Conservation (phyloP, 2,888 invertebrate species). For the Endotricha flammealis region DNA sequence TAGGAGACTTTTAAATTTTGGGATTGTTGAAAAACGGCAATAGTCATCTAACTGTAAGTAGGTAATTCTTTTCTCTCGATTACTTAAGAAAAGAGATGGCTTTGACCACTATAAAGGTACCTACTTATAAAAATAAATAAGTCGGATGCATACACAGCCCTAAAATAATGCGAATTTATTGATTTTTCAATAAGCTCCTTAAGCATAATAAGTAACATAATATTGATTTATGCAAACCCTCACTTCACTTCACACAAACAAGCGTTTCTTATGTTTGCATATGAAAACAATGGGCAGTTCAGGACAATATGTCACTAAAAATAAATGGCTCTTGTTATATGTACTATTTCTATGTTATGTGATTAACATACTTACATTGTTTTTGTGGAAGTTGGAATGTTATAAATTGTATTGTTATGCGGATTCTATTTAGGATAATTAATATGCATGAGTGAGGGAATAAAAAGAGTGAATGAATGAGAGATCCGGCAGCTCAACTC, state of each 20-base stretch:
- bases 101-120: no score
- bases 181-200: slow-evolving; percentile 14
- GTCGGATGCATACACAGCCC: no score
- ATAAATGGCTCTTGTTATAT: slow-evolving; percentile 44
- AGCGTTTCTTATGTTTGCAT: slow-evolving; percentile 32
- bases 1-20: no score
- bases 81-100: no score
- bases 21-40: no score
- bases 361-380: slow-evolving; percentile 8
- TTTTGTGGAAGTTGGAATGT: not conserved
- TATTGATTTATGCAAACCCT: slow-evolving; percentile 31
- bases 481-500: no score
- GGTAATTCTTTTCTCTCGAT: no score
- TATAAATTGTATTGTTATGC: slow-evolving; percentile 3
- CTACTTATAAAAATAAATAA: no score
- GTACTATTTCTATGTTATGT: slow-evolving; percentile 15
- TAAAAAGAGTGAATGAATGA: no score
- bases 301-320: slow-evolving; percentile 57
- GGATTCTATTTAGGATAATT: slow-evolving; percentile 3
- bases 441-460: no score
- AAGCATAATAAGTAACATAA: slow-evolving; percentile 12
- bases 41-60: no score
- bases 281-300: slow-evolving; percentile 54
- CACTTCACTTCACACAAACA: slow-evolving; percentile 31
- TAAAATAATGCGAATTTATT: not conserved